These are phyloP conservation scores for Doryteuthis pealeii DNA, from an alignment of 1,140 invertebrate genomes.

Conservation along the genomic window DNA sequence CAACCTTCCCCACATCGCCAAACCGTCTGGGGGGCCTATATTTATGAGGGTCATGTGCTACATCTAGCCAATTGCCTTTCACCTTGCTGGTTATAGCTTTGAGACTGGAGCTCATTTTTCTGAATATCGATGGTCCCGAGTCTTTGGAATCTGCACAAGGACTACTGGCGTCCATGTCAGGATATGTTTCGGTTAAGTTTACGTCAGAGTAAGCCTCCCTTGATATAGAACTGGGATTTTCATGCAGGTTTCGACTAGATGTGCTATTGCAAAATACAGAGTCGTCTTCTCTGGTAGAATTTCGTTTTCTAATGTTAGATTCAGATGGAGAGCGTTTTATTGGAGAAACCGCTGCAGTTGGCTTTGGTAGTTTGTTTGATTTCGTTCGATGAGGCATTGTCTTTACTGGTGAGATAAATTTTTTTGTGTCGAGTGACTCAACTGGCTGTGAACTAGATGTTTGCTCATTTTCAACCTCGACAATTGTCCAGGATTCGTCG, in stretches of 20 bases:
- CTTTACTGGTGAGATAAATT: background rate
- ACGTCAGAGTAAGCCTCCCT: background rate
- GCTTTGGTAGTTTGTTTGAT: conserved; percentile 4
- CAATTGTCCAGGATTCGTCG: conserved; percentile 3
- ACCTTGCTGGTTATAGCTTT: conserved; percentile 10
- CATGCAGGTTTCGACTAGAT: conserved; percentile 7
- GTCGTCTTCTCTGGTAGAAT: background rate
- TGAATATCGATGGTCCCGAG: background rate
- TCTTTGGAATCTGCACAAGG: background rate
- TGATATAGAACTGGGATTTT: background rate
- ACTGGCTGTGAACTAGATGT: background rate
- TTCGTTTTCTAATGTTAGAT: conserved; percentile 8
- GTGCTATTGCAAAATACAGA: background rate
- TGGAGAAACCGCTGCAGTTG: background rate
- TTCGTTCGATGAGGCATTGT: conserved; percentile 3
- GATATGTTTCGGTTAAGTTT: conserved; percentile 1
- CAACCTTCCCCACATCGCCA: conserved; percentile 10
- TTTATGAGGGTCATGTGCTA: conserved; percentile 6
- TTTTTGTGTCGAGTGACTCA: background rate
- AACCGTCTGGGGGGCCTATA: conserved; percentile 2
- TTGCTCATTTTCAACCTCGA: background rate
- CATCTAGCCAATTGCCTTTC: background rate
- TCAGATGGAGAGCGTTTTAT: conserved; percentile 9
- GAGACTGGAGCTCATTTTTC: conserved; percentile 14
- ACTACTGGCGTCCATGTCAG: background rate